Percentiles rank a stretch among this genome's conserved stretches.
phyloP scores from a whole-genome alignment of 2,797 vertebrate genomes.

The Rhinophrynus dorsalis region DNA sequence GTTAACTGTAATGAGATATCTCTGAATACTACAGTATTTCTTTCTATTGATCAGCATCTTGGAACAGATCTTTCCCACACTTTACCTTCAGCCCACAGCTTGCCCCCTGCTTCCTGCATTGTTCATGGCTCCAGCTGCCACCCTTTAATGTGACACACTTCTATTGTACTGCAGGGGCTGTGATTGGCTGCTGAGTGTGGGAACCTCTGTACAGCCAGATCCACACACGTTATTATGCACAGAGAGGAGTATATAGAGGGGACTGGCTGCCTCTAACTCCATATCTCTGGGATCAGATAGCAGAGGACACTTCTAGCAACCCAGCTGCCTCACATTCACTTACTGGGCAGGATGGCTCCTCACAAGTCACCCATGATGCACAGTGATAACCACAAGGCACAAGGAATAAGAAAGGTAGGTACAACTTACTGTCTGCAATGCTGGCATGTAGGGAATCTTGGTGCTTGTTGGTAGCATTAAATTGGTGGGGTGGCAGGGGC shows the following conservation, averaged over 20 bases:
- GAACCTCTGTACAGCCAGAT: constrained; percentile 75
- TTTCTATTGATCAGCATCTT: neutral
- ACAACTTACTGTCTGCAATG: neutral
- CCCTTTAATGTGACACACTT: constrained; percentile 33
- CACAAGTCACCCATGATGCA: constrained; percentile 26
- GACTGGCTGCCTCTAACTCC: constrained; percentile 4
- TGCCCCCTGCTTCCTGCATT: constrained; percentile 8
- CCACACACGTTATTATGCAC: constrained; percentile 80
- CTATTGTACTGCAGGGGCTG: constrained; percentile 54
- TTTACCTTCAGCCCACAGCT: constrained; percentile 18
- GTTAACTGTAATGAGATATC: too few species aligned
- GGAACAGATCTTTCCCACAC: constrained; percentile 20
- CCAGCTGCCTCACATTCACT: neutral
- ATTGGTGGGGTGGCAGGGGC: neutral
- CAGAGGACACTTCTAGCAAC: neutral
- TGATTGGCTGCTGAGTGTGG: constrained; percentile 84
- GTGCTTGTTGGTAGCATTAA: neutral
- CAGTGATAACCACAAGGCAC: constrained; percentile 52
- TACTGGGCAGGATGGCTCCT: constrained; percentile 52
- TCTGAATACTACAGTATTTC: too few species aligned
- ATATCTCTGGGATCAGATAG: neutral
- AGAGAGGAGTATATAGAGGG: constrained; percentile 73
- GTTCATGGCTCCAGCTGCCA: constrained; percentile 33
- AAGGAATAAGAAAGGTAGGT: constrained; percentile 63
- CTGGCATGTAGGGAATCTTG: neutral